These are phyloP conservation scores for Cephus runcator DNA, from an alignment of 2,888 invertebrate species.

Conservation along the genomic window DNA sequence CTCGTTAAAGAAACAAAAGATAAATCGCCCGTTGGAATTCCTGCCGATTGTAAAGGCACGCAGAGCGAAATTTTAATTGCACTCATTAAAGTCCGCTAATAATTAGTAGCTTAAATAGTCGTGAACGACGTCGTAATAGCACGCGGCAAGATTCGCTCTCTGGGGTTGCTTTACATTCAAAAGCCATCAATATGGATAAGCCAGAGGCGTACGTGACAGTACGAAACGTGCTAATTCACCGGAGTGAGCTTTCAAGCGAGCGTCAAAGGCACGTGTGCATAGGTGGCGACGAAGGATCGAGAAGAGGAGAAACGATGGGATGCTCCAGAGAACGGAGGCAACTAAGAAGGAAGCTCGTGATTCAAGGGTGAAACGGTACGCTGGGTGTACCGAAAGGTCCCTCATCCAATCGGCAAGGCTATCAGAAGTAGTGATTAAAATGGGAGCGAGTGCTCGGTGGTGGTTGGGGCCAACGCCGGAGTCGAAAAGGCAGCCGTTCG, in stretches of 20 bases:
- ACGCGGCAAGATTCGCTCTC: conserved; percentile 30
- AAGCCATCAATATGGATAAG: not conserved
- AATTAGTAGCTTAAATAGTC: conserved; percentile 44
- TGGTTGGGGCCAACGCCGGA: conserved; percentile 24
- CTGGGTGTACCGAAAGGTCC: conserved; percentile 40
- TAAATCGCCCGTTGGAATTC: too few relatives aligned
- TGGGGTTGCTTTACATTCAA: conserved; percentile 30
- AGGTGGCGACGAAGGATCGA: too few relatives aligned
- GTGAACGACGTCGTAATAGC: conserved; percentile 30
- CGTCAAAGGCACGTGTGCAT: too few relatives aligned
- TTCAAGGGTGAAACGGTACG: conserved; percentile 27
- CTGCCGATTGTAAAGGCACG: conserved; percentile 8
- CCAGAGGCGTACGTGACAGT: too few relatives aligned
- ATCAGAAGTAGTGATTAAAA: conserved; percentile 57
- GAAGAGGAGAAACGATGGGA: too few relatives aligned
- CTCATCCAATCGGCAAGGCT: conserved; percentile 51
- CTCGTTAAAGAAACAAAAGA: too few relatives aligned
- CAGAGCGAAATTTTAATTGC: conserved; percentile 42
- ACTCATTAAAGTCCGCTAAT: conserved; percentile 39
- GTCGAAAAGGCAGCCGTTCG: too few relatives aligned
- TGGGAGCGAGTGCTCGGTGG: conserved; percentile 45
- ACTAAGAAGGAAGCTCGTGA: not conserved
- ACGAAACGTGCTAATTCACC: too few relatives aligned
- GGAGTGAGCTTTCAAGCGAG: too few relatives aligned
- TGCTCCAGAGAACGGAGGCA: too few relatives aligned